Conservation (phyloP, 2,113 vertebrate genomes). For the Phainopepla nitens region DNA sequence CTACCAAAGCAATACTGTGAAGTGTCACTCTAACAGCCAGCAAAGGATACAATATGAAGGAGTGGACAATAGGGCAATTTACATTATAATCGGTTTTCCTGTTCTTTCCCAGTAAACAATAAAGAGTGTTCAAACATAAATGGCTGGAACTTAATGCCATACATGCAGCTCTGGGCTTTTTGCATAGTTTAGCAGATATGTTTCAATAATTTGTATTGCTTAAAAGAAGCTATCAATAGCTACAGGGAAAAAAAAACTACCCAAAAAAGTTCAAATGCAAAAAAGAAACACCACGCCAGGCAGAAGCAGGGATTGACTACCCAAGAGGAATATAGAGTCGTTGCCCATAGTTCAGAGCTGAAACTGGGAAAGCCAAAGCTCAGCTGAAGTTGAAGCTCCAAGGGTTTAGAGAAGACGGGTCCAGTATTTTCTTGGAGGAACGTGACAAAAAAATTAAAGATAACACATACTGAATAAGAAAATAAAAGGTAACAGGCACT, state of each 20-base stretch:
- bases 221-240: neutral
- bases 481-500: neutral
- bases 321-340: neutral
- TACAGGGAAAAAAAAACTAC: neutral
- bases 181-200: neutral
- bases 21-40: neutral
- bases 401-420: neutral
- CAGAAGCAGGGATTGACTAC: neutral
- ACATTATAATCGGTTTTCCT: neutral
- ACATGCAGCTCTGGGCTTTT: neutral
- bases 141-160: neutral
- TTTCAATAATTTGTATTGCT: neutral
- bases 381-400: neutral
- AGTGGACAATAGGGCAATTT: neutral
- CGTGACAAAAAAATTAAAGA: neutral
- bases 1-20: neutral
- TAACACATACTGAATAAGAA: no score
- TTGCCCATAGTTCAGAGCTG: neutral
- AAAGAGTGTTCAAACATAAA: neutral
- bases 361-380: neutral
- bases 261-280: neutral
- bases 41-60: neutral
- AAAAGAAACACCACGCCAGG: neutral
- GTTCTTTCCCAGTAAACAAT: neutral
- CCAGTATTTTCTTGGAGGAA: neutral